phyloP scores from a whole-genome alignment of 1,140 invertebrate species.

The Neelides sp. region DNA sequence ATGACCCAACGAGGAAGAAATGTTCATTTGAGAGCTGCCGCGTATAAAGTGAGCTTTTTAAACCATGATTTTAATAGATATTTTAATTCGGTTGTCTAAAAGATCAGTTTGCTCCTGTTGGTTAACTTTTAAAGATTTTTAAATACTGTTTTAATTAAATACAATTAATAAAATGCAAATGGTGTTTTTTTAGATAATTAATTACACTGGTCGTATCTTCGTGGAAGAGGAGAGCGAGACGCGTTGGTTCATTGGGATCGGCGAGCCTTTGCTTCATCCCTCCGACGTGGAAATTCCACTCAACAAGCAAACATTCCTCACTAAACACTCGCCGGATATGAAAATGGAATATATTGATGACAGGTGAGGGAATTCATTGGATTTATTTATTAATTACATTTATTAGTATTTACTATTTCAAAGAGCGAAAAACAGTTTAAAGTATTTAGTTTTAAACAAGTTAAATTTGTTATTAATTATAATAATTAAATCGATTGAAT shows the following conservation, averaged over 20 bases:
- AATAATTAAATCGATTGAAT: too few species aligned
- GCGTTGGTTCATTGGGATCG: conserved; percentile 59
- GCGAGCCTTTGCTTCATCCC: conserved; percentile 79
- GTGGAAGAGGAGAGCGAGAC: conserved; percentile 13
- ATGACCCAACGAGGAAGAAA: conserved; percentile 77
- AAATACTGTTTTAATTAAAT: conserved; percentile 4
- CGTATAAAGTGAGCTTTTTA: conserved; percentile 62
- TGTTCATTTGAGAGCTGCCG: conserved; percentile 81
- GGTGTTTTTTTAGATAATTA: conserved; percentile 58
- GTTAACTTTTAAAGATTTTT: not conserved
- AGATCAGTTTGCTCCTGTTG: not conserved
- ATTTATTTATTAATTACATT: too few species aligned
- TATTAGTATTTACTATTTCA: not conserved
- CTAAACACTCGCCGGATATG: conserved; percentile 83
- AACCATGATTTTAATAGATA: not conserved
- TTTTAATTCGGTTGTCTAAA: not conserved
- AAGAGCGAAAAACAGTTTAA: not conserved
- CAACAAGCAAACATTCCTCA: conserved; percentile 75
- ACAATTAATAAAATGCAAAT: not conserved
- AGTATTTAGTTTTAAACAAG: not conserved
- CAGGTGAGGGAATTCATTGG: conserved; percentile 50
- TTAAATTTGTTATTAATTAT: too few species aligned
- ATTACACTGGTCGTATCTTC: conserved; percentile 54
- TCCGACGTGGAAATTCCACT: conserved; percentile 81
- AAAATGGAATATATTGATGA: conserved; percentile 88